These are phyloP conservation scores for Tetramorium alpestre DNA, from an alignment of 1,140 invertebrate genomes.

Conservation along the genomic window DNA sequence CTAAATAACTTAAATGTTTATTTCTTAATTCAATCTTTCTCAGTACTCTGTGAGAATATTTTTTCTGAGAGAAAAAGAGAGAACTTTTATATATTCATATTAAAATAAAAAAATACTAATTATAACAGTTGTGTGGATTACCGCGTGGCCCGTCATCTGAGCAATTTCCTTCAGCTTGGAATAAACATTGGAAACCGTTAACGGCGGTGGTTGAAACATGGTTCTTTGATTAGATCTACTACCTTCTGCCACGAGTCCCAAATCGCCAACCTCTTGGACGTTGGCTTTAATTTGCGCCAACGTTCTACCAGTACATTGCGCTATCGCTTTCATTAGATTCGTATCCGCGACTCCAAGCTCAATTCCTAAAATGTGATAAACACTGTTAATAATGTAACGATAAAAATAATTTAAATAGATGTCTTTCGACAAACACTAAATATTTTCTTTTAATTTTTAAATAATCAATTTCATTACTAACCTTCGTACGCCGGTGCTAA, in stretches of 20 bases:
- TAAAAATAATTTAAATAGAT: conserved; percentile 11
- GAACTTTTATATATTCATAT: background rate
- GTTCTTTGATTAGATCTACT: conserved; percentile 95
- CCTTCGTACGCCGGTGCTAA: conserved; percentile 97
- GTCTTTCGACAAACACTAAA: conserved; percentile 2
- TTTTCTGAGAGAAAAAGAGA: background rate
- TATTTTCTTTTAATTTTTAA: background rate
- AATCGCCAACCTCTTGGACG: conserved; percentile 92
- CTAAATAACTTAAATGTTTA: background rate
- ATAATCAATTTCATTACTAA: conserved; percentile 67
- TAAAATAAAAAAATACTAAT: conserved; percentile 26
- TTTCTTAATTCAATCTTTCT: background rate
- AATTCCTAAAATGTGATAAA: conserved; percentile 82
- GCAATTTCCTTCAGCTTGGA: conserved; percentile 96
- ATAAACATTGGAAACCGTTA: conserved; percentile 92
- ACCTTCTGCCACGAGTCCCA: conserved; percentile 97
- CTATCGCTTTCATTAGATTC: conserved; percentile 97
- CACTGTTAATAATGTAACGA: background rate
- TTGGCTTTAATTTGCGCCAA: conserved; percentile 95
- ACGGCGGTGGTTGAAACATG: conserved; percentile 92
- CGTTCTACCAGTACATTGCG: conserved; percentile 95
- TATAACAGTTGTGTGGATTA: conserved; percentile 75
- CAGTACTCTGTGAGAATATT: background rate
- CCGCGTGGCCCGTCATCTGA: conserved; percentile 92
- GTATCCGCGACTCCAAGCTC: conserved; percentile 98